Base-by-base conservation (phyloP, 2,113 vertebrate species). In the Austrofundulus limnaeus region DNA sequence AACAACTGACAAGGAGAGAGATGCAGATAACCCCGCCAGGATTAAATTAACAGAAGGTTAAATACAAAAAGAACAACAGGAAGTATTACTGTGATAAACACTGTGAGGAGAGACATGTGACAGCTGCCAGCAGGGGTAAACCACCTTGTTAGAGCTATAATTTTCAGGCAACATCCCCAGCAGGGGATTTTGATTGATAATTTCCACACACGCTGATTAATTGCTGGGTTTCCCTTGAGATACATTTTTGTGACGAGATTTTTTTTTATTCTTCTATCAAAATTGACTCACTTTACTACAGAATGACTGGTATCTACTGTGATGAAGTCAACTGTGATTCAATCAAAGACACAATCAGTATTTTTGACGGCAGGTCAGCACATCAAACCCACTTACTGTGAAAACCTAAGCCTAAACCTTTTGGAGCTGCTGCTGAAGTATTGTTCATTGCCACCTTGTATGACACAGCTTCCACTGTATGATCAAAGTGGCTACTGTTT, bases 381-480 rank as follows among this genome's bases (percentile, higher is more conserved):
- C n/a, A 11, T 42, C 23, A 77, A 63, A 57, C 42, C 20, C 12
- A 61, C 39, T 52, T 2, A 34, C 31, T 34, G 8, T 5, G 7
- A 28, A 28, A 28, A 28, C 25, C 25, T 7, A 28, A 58, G 3
- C 53, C 5, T 34, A 56, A 61, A 61, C 24, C 19, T 2, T 41
- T 48, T 17, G 37, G 42, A 12, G 37, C 17, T 13, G 24, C 31
- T 19, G 46, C 37, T 53, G 24, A 5, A 70, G 53, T 15, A 49
- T 11, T 20, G 12, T 13, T 61, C 24, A 54, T 60, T 8, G 12
- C 46, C 34, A 50, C 16, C 15, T 65, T 23, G 37, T 63, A 20
- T 67, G 64, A 70, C 64, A 71, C 46, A 53, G 49, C 46, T 53
- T 25, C 42, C 37, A 19, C 37, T 17, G n/a, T 1, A n/a, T 62